A percentile compares a stretch with the other conserved stretches of the same genome.
These are phyloP conservation scores for Megaptera novaeangliae DNA, from an alignment of 2,113 vertebrate genomes.

Conservation along the genomic window DNA sequence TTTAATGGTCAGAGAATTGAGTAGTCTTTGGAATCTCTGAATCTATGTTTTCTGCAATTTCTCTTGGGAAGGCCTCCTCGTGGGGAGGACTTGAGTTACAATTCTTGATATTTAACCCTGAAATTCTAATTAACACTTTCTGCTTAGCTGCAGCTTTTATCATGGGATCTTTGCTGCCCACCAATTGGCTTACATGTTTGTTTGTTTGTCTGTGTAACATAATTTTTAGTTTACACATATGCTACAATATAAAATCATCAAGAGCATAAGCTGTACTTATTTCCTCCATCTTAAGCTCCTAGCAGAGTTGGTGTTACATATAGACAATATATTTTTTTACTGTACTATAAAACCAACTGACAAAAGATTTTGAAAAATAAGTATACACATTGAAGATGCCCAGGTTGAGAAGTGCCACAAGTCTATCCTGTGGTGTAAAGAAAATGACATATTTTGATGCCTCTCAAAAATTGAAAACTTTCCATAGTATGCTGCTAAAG, in stretches of 20 bases:
- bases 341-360: not conserved
- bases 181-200: accelerated
- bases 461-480: not conserved
- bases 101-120: not conserved
- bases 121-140: not conserved
- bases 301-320: not conserved
- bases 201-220: not conserved
- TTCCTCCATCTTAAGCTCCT: not conserved
- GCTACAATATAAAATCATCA: not conserved
- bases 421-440: not conserved
- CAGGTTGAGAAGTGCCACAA: not conserved
- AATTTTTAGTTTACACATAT: not conserved
- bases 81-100: not conserved
- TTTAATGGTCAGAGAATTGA: not conserved
- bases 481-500: not conserved
- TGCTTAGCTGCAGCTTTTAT: not conserved
- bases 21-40: not conserved
- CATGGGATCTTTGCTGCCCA: not conserved
- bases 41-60: not conserved
- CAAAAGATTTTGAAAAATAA: not conserved
- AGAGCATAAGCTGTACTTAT: not conserved
- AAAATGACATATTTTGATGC: not conserved
- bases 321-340: not conserved
- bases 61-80: not conserved
- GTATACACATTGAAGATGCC: not conserved